phyloP scores from a whole-genome alignment of 2,888 invertebrate genomes.

The Drosophila koepferae region DNA sequence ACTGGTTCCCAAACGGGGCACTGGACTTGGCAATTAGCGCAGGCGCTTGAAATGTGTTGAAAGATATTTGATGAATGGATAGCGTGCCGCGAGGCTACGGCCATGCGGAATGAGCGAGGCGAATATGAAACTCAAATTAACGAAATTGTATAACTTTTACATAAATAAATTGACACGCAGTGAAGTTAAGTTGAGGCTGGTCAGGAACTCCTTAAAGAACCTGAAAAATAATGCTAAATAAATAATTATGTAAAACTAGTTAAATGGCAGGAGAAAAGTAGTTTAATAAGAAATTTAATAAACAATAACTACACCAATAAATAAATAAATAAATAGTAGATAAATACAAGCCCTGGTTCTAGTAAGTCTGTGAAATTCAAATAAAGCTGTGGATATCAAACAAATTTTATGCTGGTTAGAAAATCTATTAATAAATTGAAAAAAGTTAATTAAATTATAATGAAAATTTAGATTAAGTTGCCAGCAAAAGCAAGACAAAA shows the following conservation, averaged over 20 bases:
- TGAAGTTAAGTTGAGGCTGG: not conserved
- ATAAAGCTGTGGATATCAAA: too few relatives aligned
- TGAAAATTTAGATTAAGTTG: too few relatives aligned
- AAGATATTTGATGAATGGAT: conserved; percentile 77
- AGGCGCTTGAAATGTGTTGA: conserved; percentile 75
- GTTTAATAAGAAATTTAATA: too few relatives aligned
- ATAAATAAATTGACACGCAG: conserved; percentile 1
- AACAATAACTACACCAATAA: too few relatives aligned
- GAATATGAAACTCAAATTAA: conserved; percentile 28
- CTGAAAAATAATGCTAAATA: not conserved
- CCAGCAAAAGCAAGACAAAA: too few relatives aligned
- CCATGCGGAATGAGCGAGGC: conserved; percentile 15
- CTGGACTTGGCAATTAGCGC: conserved; percentile 64
- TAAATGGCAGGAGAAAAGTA: too few relatives aligned
- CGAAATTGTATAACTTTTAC: conserved; percentile 4
- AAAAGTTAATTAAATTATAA: too few relatives aligned
- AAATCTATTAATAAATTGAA: too few relatives aligned
- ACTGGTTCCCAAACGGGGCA: conserved; percentile 48
- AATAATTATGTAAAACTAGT: not conserved
- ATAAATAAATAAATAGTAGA: too few relatives aligned
- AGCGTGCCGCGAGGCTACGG: conserved; percentile 45
- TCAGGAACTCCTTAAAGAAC: not conserved
- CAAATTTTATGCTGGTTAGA: too few relatives aligned
- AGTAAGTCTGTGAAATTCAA: too few relatives aligned
- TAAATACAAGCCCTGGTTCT: too few relatives aligned